These are phyloP conservation scores for Pedionomus torquatus DNA, from an alignment of 2,113 vertebrate species.

Conservation along the genomic window DNA sequence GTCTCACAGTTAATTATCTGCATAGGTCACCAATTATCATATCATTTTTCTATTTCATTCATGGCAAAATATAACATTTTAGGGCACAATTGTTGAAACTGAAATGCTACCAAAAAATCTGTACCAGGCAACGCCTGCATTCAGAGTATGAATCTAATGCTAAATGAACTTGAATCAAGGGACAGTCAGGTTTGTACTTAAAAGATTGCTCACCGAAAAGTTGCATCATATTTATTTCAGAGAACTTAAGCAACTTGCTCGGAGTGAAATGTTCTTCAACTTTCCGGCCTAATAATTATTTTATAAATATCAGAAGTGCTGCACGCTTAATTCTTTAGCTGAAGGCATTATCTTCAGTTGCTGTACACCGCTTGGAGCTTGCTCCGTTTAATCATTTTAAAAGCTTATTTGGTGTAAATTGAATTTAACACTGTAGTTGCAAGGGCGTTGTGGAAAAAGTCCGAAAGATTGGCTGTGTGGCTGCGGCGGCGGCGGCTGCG, in stretches of 20 bases:
- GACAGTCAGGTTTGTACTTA: background rate
- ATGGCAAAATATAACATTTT: background rate
- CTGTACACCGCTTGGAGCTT: conserved; percentile 35
- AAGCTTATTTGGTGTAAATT: conserved; percentile 50
- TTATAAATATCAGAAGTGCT: conserved; percentile 66
- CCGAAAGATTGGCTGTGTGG: background rate
- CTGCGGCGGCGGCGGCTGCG: background rate
- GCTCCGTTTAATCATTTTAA: conserved; percentile 61
- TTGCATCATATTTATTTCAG: background rate
- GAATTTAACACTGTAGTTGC: conserved; percentile 52
- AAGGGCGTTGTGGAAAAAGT: conserved; percentile 41
- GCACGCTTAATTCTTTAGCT: conserved; percentile 55
- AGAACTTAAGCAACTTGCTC: background rate
- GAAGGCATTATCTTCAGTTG: conserved; percentile 42
- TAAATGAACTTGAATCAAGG: background rate
- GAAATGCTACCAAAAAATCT: background rate
- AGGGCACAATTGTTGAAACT: background rate
- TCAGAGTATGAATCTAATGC: background rate
- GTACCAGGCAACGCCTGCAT: background rate
- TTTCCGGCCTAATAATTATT: conserved; percentile 68
- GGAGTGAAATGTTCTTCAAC: conserved; percentile 9
- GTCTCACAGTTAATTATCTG: background rate
- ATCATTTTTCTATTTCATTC: background rate
- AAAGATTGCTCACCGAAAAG: background rate
- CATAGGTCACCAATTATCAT: background rate